These are phyloP conservation scores for Gymnocheta viridis DNA, from an alignment of 2,888 invertebrate species.

Conservation along the genomic window DNA sequence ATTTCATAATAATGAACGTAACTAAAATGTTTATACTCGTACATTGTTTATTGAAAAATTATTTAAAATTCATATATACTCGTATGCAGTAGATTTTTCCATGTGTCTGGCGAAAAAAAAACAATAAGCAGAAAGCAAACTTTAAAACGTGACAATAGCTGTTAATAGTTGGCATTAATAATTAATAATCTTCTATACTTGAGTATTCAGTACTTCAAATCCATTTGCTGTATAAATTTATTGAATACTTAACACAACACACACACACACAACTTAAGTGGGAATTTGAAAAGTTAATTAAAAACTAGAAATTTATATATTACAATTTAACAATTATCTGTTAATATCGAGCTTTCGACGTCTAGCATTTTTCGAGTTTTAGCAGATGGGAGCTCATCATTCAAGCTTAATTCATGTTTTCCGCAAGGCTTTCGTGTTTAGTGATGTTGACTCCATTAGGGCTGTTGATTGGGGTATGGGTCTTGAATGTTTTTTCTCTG, in stretches of 20 bases:
- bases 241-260: not conserved
- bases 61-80: conserved; percentile 17
- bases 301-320: not conserved
- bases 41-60: conserved; percentile 33
- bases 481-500: no score
- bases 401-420: no score
- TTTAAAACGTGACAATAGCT: conserved; percentile 49
- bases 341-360: no score
- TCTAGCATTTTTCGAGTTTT: no score
- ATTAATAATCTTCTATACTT: conserved; percentile 29
- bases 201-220: conserved; percentile 29
- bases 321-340: not conserved
- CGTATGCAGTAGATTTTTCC: not conserved
- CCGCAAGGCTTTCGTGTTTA: no score
- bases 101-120: not conserved
- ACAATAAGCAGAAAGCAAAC: conserved; percentile 19
- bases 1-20: not conserved
- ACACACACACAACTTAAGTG: not conserved
- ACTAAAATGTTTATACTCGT: conserved; percentile 8
- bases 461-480: no score
- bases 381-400: no score
- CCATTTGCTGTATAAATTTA: conserved; percentile 25
- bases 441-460: no score
- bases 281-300: not conserved
- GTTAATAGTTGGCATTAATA: conserved; percentile 29